Conservation (phyloP, 2,888 invertebrate species). For the Argyra leucocephala region DNA sequence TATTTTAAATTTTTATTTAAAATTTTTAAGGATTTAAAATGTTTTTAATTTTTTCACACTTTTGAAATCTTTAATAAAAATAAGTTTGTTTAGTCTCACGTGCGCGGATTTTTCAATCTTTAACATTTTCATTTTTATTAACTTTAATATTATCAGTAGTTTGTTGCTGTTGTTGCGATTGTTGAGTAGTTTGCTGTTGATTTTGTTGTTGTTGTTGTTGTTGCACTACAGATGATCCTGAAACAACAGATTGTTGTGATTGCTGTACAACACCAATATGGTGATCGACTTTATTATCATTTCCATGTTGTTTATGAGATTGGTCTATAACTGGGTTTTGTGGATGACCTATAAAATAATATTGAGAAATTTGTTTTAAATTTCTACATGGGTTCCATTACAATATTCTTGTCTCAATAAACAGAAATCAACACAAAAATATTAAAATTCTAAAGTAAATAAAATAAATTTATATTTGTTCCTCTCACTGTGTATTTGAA, state of each 20-base stretch:
- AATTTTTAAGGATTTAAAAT: too few species aligned
- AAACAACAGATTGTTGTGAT: background rate
- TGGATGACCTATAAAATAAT: background rate
- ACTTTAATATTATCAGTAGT: background rate
- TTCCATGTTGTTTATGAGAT: background rate
- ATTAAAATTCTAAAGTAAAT: too few species aligned
- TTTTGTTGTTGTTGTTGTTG: background rate
- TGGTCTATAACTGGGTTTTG: background rate
- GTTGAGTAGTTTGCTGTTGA: background rate
- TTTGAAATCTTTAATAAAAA: background rate
- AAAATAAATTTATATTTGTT: too few species aligned
- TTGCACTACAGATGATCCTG: background rate
- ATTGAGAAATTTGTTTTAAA: too few species aligned
- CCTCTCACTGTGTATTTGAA: too few species aligned
- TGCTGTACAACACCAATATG: background rate
- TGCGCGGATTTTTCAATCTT: background rate
- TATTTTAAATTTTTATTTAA: too few species aligned
- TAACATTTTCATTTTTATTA: background rate
- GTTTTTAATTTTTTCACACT: background rate
- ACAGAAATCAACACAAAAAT: too few species aligned
- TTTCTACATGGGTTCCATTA: too few species aligned
- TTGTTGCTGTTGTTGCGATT: background rate
- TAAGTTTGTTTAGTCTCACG: background rate
- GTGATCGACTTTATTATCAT: background rate
- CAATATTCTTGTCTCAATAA: too few species aligned